phyloP scores from a whole-genome alignment of 2,113 vertebrate species.

The Cololabis saira region DNA sequence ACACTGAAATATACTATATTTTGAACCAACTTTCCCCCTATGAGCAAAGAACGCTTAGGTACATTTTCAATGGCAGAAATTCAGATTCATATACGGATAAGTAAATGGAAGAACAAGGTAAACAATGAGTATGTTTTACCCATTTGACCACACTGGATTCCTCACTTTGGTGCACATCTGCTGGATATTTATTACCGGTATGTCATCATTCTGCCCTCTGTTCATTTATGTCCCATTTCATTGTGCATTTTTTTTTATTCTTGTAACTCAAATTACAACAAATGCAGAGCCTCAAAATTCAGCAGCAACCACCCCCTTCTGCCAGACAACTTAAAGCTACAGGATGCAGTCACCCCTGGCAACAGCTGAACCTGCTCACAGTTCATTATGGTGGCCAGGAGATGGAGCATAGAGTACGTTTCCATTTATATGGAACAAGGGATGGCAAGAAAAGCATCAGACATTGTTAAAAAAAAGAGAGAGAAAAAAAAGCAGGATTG shows the following conservation, averaged over 20 bases:
- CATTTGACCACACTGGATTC: too few relatives aligned
- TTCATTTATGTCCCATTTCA: constrained; percentile 4
- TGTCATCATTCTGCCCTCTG: background rate
- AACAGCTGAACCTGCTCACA: constrained; percentile 39
- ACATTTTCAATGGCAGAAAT: too few relatives aligned
- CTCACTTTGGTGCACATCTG: too few relatives aligned
- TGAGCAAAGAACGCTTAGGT: too few relatives aligned
- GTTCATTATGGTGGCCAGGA: constrained; percentile 28
- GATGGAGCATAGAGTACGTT: constrained; percentile 50
- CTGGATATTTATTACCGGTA: too few relatives aligned
- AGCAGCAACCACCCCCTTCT: constrained; percentile 24
- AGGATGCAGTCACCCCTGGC: constrained; percentile 60
- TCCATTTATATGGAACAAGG: constrained; percentile 2
- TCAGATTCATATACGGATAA: too few relatives aligned
- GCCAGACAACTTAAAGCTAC: constrained; percentile 34
- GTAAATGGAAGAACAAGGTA: too few relatives aligned
- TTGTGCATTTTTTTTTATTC: background rate
- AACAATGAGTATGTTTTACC: too few relatives aligned
- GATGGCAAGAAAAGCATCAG: background rate
- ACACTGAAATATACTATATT: too few relatives aligned
- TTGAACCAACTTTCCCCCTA: too few relatives aligned
- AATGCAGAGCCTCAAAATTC: constrained; percentile 8
- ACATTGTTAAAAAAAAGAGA: background rate
- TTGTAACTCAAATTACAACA: background rate
- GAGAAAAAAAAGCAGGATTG: background rate